Evolutionary conservation across 2,113 vertebrate species (phyloP), one percentile per base, ranked within the genome.

Genomic region (Halcyon senegalensis): DNA sequence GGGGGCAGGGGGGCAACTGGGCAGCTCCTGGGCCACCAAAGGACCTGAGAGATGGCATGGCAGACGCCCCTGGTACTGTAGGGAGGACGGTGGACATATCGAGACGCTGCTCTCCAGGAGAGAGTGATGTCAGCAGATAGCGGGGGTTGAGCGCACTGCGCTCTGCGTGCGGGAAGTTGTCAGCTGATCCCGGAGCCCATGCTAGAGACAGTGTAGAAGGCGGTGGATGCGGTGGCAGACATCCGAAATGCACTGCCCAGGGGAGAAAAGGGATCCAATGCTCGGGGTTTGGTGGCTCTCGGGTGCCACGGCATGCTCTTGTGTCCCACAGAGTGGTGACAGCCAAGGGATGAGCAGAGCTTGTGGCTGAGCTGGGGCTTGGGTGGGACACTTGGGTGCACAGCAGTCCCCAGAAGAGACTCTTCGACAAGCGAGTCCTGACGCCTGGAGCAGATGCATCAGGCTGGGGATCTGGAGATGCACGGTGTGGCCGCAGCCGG

Each of bases 381-480:
- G 1, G 55, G 14, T 8, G 18, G 11, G 15, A 10, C 44, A 35
- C 35, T 8, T 8, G 44, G 6, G 27, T 5, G 33, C 23, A 51
- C 15, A 3, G 2, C 21, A 27, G 48, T 48, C 5, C 41, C 64
- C 28, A 59, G 11, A 3, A 1, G 17, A 27, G 39, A 50, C 5
- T 25, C 64, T 35, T n/a, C 1, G 0, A n/a, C 0, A 5, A 48
- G 43, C 33, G 13, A 68, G 14, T 30, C 18, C 24, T 23, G 39
- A 16, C 0, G 0, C 16, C 41, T 10, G 35, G 25, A 50, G 59
- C 16, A 31, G 86, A 41, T 1, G 0, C 31, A 5, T 27, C 16
- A 15, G 31, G 16, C 64, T 33, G 28, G 41, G 31, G 9, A 14
- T 62, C 19, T 31, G 68, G 31, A 31, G 59, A 6, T 37, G 77